Percentiles rank a stretch among this genome's conserved stretches.
Conservation (phyloP, 2,888 invertebrate genomes). For the Scaeva pyrastri region DNA sequence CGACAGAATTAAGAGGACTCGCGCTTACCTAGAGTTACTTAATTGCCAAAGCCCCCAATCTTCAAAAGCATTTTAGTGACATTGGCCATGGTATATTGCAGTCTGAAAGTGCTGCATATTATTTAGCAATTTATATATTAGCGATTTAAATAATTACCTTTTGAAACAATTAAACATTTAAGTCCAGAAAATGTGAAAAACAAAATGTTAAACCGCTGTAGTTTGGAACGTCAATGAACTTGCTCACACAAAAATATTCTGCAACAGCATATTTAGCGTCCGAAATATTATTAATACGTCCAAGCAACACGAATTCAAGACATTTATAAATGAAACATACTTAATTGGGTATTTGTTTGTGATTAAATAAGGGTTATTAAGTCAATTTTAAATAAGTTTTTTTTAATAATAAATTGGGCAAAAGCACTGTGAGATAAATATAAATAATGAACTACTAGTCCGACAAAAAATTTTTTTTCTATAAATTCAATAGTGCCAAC, state of each 20-base stretch:
- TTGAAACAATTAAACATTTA: conserved; percentile 60
- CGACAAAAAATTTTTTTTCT: conserved; percentile 72
- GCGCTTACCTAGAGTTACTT: conserved; percentile 66
- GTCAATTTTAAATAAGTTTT: conserved; percentile 58
- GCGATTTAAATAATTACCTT: conserved; percentile 68
- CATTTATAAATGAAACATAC: conserved; percentile 56
- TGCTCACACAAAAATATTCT: conserved; percentile 47
- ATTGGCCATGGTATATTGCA: conserved; percentile 7
- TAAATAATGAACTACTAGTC: conserved; percentile 75
- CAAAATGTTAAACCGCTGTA: conserved; percentile 72
- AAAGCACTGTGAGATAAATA: conserved; percentile 74
- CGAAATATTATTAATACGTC: conserved; percentile 42
- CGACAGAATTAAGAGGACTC: conserved; percentile 37
- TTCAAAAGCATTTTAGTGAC: conserved; percentile 39
- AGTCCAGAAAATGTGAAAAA: conserved; percentile 67
- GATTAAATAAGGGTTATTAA: conserved; percentile 52
- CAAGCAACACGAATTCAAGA: conserved; percentile 34
- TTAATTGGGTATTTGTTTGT: conserved; percentile 48
- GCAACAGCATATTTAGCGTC: conserved; percentile 68
- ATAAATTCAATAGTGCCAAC: conserved; percentile 67
- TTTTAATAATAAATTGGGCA: conserved; percentile 58
- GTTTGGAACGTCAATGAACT: conserved; percentile 73
- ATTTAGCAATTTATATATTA: conserved; percentile 48
- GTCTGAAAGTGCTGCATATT: conserved; percentile 61
- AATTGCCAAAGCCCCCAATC: conserved; percentile 56